phyloP scores from a whole-genome alignment of 2,113 vertebrate species.

The Rattus rattus region DNA sequence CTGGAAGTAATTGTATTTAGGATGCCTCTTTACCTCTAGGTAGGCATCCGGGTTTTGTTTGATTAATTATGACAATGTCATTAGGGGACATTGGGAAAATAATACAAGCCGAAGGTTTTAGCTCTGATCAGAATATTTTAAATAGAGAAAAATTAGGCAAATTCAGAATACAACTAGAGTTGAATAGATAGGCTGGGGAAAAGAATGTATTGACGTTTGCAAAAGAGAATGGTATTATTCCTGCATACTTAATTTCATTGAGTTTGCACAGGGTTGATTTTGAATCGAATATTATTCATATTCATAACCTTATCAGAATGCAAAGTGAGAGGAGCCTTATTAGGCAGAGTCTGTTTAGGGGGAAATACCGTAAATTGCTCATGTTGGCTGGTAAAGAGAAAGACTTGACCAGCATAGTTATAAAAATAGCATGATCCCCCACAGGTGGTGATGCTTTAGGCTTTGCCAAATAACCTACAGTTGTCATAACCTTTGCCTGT shows the following conservation, averaged over 20 bases:
- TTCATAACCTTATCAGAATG: constrained; percentile 15
- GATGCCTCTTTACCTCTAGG: not conserved
- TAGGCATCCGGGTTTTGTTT: constrained; percentile 12
- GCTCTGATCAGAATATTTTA: constrained; percentile 24
- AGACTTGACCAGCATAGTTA: not conserved
- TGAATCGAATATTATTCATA: constrained; percentile 6
- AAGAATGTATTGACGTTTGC: constrained; percentile 52
- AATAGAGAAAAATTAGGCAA: not conserved
- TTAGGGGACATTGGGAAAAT: constrained; percentile 40
- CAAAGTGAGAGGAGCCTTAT: not conserved
- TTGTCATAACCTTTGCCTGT: constrained; percentile 1
- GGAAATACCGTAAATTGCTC: not conserved
- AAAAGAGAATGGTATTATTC: constrained; percentile 62
- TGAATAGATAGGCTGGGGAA: not conserved
- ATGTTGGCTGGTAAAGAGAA: not conserved
- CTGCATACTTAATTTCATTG: not conserved
- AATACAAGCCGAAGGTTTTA: not conserved
- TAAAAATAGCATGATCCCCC: not conserved
- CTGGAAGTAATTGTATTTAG: constrained; percentile 14
- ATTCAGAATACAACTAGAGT: not conserved
- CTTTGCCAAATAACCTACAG: not conserved
- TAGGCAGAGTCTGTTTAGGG: not conserved
- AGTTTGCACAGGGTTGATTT: not conserved
- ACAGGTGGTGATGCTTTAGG: not conserved
- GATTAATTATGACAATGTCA: constrained; percentile 13